These are phyloP conservation scores for Drosophila punjabiensis DNA, from an alignment of 1,140 invertebrate species.

Conservation along the genomic window DNA sequence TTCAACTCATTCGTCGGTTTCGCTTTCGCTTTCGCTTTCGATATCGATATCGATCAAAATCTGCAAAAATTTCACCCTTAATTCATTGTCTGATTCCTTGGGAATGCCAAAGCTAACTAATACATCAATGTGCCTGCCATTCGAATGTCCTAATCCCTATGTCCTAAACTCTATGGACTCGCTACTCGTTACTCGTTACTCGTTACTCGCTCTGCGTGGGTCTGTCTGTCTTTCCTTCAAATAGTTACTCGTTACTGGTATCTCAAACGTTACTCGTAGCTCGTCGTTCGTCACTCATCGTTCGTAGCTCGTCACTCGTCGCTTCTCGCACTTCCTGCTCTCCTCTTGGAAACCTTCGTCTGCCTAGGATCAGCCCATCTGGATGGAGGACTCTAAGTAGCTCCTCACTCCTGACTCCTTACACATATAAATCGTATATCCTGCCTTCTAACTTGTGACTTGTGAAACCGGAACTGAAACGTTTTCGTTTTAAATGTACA, in stretches of 20 bases:
- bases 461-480: constrained; percentile 75
- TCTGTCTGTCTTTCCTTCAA: background rate
- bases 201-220: background rate
- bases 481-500: constrained; percentile 27
- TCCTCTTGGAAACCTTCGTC: background rate
- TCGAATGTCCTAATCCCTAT: constrained; percentile 21
- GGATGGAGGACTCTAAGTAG: background rate
- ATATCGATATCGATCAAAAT: constrained; percentile 7
- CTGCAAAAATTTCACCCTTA: constrained; percentile 46
- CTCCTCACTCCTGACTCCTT: background rate
- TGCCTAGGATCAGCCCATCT: background rate
- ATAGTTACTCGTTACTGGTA: background rate
- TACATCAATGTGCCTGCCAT: constrained; percentile 36
- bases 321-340: background rate
- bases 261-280: background rate
- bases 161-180: constrained; percentile 1
- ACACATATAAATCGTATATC: background rate
- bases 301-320: background rate
- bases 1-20: constrained; percentile 6
- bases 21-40: background rate
- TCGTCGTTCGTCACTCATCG: background rate
- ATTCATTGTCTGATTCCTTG: constrained; percentile 46
- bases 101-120: constrained; percentile 38
- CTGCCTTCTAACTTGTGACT: constrained; percentile 18
- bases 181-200: background rate